Evolutionary conservation across 2,888 invertebrate species (phyloP).

Genomic region (Rhingia campestris): DNA sequence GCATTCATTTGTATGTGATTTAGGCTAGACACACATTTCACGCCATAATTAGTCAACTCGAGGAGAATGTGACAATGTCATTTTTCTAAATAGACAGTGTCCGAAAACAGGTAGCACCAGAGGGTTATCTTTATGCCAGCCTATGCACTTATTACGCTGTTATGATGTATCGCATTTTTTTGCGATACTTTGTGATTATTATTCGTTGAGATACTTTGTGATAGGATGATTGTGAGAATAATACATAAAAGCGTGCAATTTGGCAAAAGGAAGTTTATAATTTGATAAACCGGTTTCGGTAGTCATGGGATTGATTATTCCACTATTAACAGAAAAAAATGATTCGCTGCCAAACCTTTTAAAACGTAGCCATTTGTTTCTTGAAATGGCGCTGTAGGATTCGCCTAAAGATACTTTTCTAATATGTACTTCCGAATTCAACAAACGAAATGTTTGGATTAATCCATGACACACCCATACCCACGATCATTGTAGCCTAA

Average conservation of each 20-base stretch:
- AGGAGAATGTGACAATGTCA: slow-evolving; percentile 40
- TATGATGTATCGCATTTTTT: slow-evolving; percentile 18
- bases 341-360: too few species aligned
- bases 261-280: too few species aligned
- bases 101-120: slow-evolving; percentile 46
- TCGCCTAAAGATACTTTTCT: too few species aligned
- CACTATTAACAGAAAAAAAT: too few species aligned
- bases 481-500: slow-evolving; percentile 60
- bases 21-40: slow-evolving; percentile 57
- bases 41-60: slow-evolving; percentile 57
- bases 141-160: slow-evolving; percentile 20
- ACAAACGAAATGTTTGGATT: slow-evolving; percentile 7
- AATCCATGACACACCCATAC: slow-evolving; percentile 48
- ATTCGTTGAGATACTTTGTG: too few species aligned
- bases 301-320: too few species aligned
- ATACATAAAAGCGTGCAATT: too few species aligned
- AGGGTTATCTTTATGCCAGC: slow-evolving; percentile 15
- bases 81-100: slow-evolving; percentile 38
- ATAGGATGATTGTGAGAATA: too few species aligned
- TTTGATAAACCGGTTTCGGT: too few species aligned
- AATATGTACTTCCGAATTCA: slow-evolving; percentile 36
- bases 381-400: too few species aligned
- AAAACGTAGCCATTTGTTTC: too few species aligned
- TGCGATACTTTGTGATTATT: too few species aligned
- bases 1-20: slow-evolving; percentile 61